Base-by-base conservation (phyloP, 2,113 vertebrate genomes). In the Glaucomys volans region DNA sequence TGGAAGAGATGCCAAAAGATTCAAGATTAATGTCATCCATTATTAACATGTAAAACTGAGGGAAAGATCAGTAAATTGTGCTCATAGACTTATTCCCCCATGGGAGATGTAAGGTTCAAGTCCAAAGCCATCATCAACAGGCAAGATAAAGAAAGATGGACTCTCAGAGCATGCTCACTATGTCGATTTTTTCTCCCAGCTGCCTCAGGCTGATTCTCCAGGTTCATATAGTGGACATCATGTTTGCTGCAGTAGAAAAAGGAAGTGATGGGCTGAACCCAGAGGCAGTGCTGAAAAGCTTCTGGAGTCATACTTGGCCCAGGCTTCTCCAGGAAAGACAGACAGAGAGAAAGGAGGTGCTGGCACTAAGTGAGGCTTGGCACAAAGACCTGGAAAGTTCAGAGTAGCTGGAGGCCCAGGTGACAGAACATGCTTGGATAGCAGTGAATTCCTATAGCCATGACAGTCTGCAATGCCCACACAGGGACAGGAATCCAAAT, bases 391-490 rank as follows among this genome's bases (percentile, higher is more conserved):
- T 47, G 44, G 44, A 47, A 47, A 47, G 44, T 47, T 47, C 44
- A 47, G 44, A 47, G 44, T 6, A 47, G 9, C 44, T 47, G 44
- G 44, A 47, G 44, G 44, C 44, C 44, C 44, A 47, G 44, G 44
- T 47, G 44, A 9, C 44, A 47, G 44, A 47, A 47, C 44, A 47
- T 47, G 44, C 44, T 47, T 47, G 44, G 44, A 47, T 8, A 47
- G 44, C 44, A 47, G 9, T 47, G 44, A 47, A 47, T n/a, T n/a
- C 5, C 18, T 40, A 52, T 9, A 77, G 67, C 66, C 52, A 3
- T 0, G 0, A 3, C 20, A 20, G 1, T 50, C 54, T 62, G 54
- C 0, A 0, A 9, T 3, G 57, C 52, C 57, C 16, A 3, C 3
- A 50, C 7, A 0, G 12, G 35, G 37, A 54, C 18, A 11, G 54